These are phyloP conservation scores for Euleptes europaea DNA, from an alignment of 2,113 vertebrate genomes.

Conservation along the genomic window DNA sequence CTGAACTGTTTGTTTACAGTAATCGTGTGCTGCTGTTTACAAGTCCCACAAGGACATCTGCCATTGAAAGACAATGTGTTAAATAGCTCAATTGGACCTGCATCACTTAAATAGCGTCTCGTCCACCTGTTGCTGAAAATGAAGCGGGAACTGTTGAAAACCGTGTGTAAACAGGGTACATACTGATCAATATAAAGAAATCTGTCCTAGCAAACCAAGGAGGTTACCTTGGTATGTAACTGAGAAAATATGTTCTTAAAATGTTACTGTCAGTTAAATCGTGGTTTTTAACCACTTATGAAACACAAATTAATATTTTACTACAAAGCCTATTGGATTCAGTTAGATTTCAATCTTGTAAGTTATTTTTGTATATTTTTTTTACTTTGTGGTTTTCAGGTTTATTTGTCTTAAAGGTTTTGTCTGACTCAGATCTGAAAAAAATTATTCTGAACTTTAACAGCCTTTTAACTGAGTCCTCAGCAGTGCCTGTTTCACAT, in stretches of 20 bases:
- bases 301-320: constrained; percentile 55
- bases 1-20: constrained; percentile 79
- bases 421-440: constrained; percentile 34
- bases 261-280: constrained; percentile 56
- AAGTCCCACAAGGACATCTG: constrained; percentile 76
- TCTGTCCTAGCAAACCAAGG: constrained; percentile 49
- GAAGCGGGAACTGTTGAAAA: constrained; percentile 43
- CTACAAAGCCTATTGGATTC: constrained; percentile 40
- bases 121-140: constrained; percentile 54
- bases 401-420: background rate
- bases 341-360: constrained; percentile 1
- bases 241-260: constrained; percentile 45
- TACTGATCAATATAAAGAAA: constrained; percentile 52
- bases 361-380: background rate
- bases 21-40: constrained; percentile 84
- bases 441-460: background rate
- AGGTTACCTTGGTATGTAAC: constrained; percentile 35
- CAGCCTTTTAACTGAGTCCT: background rate
- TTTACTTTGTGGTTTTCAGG: background rate
- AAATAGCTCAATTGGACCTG: constrained; percentile 38
- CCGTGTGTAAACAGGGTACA: constrained; percentile 56
- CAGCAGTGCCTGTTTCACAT: constrained; percentile 40
- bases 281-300: constrained; percentile 66
- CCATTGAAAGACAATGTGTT: constrained; percentile 64
- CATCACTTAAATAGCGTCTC: constrained; percentile 38